Percentiles rank a stretch among this genome's conserved stretches.
Conservation (phyloP, 53 echinoderm and acorn worm genomes). For the Astropecten irregularis region DNA sequence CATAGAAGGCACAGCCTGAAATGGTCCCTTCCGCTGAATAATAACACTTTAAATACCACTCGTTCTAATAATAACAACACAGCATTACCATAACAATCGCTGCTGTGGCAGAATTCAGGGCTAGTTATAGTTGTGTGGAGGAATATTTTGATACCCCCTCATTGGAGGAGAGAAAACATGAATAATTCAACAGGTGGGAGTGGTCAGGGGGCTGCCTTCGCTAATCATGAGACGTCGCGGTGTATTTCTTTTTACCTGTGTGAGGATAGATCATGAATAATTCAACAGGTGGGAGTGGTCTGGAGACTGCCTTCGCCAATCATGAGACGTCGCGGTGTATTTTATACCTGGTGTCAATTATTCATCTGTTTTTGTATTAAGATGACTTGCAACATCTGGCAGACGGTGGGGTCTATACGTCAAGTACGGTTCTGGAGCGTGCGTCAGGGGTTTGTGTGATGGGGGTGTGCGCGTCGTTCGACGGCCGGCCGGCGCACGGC, state of each 20-base stretch:
- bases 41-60: constrained; percentile 47
- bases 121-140: background rate
- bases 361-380: background rate
- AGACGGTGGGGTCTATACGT: background rate
- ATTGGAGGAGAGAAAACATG: background rate
- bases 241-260: background rate
- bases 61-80: background rate
- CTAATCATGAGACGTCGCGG: background rate
- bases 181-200: constrained; percentile 50
- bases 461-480: no score
- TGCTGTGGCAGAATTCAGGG: background rate
- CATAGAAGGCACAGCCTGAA: background rate
- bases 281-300: background rate
- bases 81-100: constrained; percentile 45
- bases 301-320: background rate
- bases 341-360: background rate
- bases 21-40: constrained; percentile 12
- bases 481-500: no score
- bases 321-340: background rate
- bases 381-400: background rate
- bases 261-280: background rate
- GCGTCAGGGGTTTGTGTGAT: background rate
- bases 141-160: no score
- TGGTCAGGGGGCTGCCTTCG: background rate
- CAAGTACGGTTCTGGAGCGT: background rate